Conservation (phyloP, 1,140 invertebrate species). For the Homalodisca vitripennis region DNA sequence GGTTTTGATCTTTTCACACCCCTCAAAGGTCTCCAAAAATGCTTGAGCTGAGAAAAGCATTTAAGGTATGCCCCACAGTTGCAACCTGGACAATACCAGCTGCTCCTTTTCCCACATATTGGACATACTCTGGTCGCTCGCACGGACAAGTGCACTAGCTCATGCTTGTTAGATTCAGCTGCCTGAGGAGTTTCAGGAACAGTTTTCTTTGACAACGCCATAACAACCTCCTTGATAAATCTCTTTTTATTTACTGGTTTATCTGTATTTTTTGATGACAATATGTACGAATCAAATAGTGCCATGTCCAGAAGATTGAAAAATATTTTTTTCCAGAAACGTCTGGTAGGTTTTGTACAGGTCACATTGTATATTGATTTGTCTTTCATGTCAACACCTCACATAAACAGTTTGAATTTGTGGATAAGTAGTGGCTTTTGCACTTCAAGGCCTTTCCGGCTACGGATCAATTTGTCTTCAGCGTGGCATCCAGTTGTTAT, state of each 20-base stretch:
- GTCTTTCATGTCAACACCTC: slow-evolving; percentile 24
- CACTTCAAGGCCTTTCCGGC: slow-evolving; percentile 7
- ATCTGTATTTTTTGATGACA: slow-evolving; percentile 16
- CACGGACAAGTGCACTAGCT: neutral
- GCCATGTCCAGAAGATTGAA: slow-evolving; percentile 24
- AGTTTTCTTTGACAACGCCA: neutral
- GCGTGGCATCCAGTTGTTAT: slow-evolving; percentile 18
- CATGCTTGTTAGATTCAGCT: neutral
- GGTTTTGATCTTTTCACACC: slow-evolving; percentile 10
- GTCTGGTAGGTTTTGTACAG: slow-evolving; percentile 15
- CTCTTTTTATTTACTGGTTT: slow-evolving; percentile 14
- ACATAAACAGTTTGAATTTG: slow-evolving; percentile 27
- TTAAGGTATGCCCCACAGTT: slow-evolving; percentile 25
- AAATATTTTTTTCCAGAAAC: slow-evolving; percentile 27
- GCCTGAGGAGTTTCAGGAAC: neutral
- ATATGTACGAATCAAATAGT: slow-evolving; percentile 22
- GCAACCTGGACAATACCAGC: slow-evolving; percentile 27
- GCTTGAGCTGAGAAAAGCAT: slow-evolving; percentile 19
- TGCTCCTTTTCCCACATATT: slow-evolving; percentile 20
- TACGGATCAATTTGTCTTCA: slow-evolving; percentile 11
- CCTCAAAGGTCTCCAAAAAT: slow-evolving; percentile 28
- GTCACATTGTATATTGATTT: slow-evolving; percentile 25
- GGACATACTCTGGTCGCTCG: neutral
- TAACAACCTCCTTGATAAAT: slow-evolving; percentile 2
- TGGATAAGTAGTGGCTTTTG: slow-evolving; percentile 25